These are phyloP conservation scores for Erpobdella octoculata DNA, from an alignment of 2,888 invertebrate genomes.

Conservation along the genomic window DNA sequence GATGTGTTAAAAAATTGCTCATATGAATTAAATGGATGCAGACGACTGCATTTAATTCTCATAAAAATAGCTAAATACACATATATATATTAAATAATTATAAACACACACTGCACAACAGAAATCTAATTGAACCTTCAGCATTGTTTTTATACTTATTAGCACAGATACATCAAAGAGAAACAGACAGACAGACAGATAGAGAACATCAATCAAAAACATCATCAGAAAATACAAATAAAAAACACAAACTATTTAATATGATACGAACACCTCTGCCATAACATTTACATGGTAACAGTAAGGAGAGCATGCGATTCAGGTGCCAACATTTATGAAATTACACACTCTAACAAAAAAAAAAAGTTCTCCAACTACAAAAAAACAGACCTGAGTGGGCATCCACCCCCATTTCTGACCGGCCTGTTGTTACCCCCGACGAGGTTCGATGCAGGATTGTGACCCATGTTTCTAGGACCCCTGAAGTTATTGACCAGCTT, in stretches of 20 bases:
- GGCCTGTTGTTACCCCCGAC: neutral
- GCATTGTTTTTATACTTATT: too few relatives aligned
- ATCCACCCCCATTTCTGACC: constrained; percentile 13
- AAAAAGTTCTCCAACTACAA: neutral
- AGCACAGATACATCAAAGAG: neutral
- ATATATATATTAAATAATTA: too few relatives aligned
- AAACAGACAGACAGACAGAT: neutral
- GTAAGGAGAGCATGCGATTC: neutral
- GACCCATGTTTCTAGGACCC: neutral
- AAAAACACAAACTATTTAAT: too few relatives aligned
- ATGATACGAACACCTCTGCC: neutral
- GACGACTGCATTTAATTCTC: too few relatives aligned
- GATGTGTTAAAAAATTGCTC: too few relatives aligned
- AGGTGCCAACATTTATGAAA: neutral
- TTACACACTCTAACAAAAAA: neutral
- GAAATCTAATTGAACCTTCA: too few relatives aligned
- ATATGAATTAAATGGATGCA: too few relatives aligned
- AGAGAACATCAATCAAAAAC: too few relatives aligned
- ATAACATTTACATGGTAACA: neutral
- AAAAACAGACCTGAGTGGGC: constrained; percentile 11
- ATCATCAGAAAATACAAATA: too few relatives aligned
- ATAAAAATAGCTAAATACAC: too few relatives aligned
- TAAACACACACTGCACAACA: too few relatives aligned
- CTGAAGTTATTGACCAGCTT: constrained; percentile 15
- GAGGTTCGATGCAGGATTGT: neutral